Base-by-base conservation (phyloP, 2,797 vertebrate genomes). In the Clarias pachynema region DNA sequence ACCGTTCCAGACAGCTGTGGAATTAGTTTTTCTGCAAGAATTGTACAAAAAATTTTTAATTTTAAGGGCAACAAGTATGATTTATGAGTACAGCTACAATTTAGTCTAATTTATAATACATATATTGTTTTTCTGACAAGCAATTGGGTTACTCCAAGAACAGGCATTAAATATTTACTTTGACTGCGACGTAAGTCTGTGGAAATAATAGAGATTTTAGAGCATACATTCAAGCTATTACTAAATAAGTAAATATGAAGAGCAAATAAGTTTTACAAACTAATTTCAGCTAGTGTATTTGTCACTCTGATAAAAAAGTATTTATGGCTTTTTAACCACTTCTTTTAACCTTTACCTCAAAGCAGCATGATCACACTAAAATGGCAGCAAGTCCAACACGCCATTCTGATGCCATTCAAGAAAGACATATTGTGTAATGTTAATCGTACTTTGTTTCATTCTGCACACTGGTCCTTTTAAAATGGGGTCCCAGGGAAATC, bases 281-380 rank as follows among this genome's bases (percentile, higher is more conserved):
- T 80, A 82, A 78, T 83, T 86, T 80, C 49, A 86, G 34, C 75
- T 70, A 74, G 53, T 34, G 37, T 40, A 37, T 57, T 85, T 49
- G 44, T 65, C 78, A 62, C 29, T 31, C 24, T 72, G 44, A 6
- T 68, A 49, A 49, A 59, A 31, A 78, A 79, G 14, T 78, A n/a
- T 66, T 66, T 68, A 73, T 44, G 69, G 37, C 37, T 72, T 72
- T 40, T n/a, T 44, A 44, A 26, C 44, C 7, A 26, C 44, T 74
- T 53, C 40, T 56, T 75, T 29, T 75, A 31, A 57, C 8, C 31
- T 53, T 29, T 59, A 60, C 31, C 15, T 60, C 34, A 63, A 14
- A 44, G 29, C 16, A 69, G 31, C 63, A 69, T 40, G 20, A 57
- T 15, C 7, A 26, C 80, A 37, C 5, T n/a, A 22, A 62, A 79